phyloP scores from a whole-genome alignment of 2,113 vertebrate species.

The Acrocephalus arundinaceus region DNA sequence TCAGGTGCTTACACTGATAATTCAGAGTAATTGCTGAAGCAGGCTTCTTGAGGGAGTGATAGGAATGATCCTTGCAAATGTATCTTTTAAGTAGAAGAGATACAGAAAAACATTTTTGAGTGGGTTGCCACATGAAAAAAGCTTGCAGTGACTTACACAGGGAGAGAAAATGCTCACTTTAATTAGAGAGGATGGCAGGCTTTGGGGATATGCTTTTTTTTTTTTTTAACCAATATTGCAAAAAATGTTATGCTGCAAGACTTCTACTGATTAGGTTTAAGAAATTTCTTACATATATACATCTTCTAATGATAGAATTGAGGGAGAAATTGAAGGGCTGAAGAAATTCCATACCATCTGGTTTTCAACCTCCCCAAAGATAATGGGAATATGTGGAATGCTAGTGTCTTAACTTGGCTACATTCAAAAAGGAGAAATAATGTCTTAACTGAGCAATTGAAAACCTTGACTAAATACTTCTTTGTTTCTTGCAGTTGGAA shows the following conservation, averaged over 20 bases:
- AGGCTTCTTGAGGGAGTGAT: not conserved
- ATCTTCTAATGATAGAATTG: not conserved
- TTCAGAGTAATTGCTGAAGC: not conserved
- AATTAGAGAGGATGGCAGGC: not conserved
- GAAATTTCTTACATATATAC: not conserved
- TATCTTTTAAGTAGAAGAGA: not conserved
- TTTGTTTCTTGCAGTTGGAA: constrained; percentile 82
- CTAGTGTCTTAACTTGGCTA: not conserved
- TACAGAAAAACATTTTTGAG: not conserved
- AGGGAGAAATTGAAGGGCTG: not conserved
- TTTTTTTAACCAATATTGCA: not conserved
- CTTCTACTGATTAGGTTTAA: not conserved
- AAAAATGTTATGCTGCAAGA: not conserved
- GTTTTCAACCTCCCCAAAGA: not conserved
- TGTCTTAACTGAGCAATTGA: not conserved
- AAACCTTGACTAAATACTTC: not conserved
- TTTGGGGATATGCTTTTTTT: not conserved
- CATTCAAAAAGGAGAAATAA: not conserved
- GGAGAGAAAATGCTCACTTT: not conserved
- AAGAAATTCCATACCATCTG: not conserved
- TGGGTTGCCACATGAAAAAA: not conserved
- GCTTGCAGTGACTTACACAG: not conserved
- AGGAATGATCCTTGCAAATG: not conserved
- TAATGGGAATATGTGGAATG: not conserved
- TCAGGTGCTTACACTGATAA: not conserved